Evolutionary conservation across 2,888 invertebrate species (phyloP).

Genomic region (Hemaris fuciformis): DNA sequence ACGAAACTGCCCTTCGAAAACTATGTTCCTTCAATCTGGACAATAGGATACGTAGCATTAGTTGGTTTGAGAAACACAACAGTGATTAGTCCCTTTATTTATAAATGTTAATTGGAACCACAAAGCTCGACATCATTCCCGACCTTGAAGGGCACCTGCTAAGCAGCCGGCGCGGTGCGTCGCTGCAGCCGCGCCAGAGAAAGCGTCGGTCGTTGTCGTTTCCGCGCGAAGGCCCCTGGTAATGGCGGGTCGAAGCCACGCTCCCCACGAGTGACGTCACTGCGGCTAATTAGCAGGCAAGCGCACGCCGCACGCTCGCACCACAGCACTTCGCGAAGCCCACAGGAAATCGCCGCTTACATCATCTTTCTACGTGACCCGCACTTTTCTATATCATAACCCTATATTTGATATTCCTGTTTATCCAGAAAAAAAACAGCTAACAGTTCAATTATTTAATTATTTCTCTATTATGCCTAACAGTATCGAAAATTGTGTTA

Average conservation of each 20-base stretch:
- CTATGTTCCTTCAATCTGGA: not conserved
- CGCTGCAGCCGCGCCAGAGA: slow-evolving; percentile 58
- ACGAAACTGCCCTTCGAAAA: not conserved
- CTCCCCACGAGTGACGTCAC: slow-evolving; percentile 71
- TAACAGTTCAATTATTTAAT: not conserved
- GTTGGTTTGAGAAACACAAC: not conserved
- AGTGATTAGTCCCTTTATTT: not conserved
- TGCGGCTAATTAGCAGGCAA: slow-evolving; percentile 69
- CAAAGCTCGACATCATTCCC: not conserved
- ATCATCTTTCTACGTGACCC: slow-evolving; percentile 65
- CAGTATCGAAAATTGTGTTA: not conserved
- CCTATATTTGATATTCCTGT: not conserved
- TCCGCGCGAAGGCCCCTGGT: slow-evolving; percentile 74
- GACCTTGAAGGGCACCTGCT: slow-evolving; percentile 49
- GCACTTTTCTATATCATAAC: slow-evolving; percentile 36
- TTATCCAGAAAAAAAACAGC: not conserved
- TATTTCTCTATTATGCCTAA: too few relatives aligned
- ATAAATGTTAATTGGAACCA: not conserved
- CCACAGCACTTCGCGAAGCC: slow-evolving; percentile 47
- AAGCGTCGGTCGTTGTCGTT: slow-evolving; percentile 79
- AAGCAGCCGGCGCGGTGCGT: slow-evolving; percentile 40
- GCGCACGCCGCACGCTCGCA: slow-evolving; percentile 58
- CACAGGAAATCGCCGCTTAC: slow-evolving; percentile 75
- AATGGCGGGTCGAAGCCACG: slow-evolving; percentile 61
- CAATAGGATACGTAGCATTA: not conserved